These are phyloP conservation scores for Carollia perspicillata DNA, from an alignment of 2,113 vertebrate genomes.

Conservation along the genomic window DNA sequence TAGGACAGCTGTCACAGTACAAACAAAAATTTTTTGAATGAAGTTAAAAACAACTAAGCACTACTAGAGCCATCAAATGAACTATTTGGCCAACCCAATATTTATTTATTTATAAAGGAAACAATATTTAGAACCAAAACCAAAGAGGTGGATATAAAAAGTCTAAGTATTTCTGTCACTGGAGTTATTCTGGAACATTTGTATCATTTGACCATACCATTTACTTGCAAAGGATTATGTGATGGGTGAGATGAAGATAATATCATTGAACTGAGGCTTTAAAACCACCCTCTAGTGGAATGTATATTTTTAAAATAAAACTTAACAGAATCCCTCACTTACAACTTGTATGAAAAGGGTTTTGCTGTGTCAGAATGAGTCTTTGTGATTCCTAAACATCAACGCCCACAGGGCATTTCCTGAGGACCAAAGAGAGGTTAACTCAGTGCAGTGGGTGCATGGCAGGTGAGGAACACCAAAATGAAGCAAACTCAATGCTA, in stretches of 20 bases:
- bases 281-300: background rate
- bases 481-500: background rate
- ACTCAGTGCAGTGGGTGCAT: no score
- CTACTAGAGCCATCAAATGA: no score
- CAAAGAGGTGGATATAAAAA: background rate
- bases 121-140: background rate
- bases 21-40: no score
- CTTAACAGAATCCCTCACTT: background rate
- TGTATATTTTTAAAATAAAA: background rate
- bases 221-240: background rate
- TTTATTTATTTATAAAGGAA: background rate
- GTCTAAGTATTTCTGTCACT: background rate
- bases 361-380: background rate
- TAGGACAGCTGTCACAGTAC: no score
- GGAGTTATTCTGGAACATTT: background rate
- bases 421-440: background rate
- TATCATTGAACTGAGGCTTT: background rate
- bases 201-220: background rate
- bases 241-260: background rate
- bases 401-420: background rate
- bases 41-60: no score
- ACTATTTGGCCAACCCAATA: no score
- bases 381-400: background rate
- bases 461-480: background rate
- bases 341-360: background rate